phyloP scores from a whole-genome alignment of 1,140 invertebrate species.

The Sycophaga agraensis region DNA sequence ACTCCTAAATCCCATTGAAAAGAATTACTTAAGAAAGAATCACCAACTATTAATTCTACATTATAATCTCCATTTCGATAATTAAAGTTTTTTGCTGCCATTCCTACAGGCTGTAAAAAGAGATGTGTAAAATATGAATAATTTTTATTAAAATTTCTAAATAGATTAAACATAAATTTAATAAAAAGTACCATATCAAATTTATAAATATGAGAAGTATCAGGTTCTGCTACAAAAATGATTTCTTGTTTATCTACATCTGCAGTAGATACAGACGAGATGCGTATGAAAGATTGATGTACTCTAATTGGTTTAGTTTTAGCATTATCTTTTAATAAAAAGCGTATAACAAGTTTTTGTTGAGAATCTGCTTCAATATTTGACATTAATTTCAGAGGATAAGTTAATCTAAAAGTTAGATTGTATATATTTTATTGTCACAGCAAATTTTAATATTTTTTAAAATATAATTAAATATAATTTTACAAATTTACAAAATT shows the following conservation, averaged over 20 bases:
- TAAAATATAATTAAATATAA: background rate
- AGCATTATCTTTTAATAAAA: slow-evolving; percentile 75
- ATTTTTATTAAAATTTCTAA: slow-evolving; percentile 6
- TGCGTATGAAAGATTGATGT: slow-evolving; percentile 90
- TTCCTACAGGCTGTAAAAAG: slow-evolving; percentile 72
- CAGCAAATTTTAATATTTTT: no score
- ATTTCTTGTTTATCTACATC: slow-evolving; percentile 75
- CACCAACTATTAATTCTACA: slow-evolving; percentile 86
- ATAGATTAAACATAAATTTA: background rate
- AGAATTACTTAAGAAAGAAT: slow-evolving; percentile 86
- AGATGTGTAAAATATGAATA: slow-evolving; percentile 32
- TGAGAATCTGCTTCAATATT: slow-evolving; percentile 81
- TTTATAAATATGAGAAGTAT: slow-evolving; percentile 80
- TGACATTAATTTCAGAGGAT: slow-evolving; percentile 70
- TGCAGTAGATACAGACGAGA: slow-evolving; percentile 58
- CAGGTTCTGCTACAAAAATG: slow-evolving; percentile 91
- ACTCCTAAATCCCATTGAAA: slow-evolving; percentile 83
- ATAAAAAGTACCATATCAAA: slow-evolving; percentile 76
- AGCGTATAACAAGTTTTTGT: slow-evolving; percentile 85
- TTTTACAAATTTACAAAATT: no score
- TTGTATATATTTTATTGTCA: slow-evolving; percentile 4
- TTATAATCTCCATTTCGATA: slow-evolving; percentile 77
- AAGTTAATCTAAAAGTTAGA: slow-evolving; percentile 61
- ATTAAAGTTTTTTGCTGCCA: slow-evolving; percentile 79
- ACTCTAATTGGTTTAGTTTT: slow-evolving; percentile 70